Evolutionary conservation across 2,797 vertebrate genomes (phyloP).

Genomic region (Aplochiton taeniatus): DNA sequence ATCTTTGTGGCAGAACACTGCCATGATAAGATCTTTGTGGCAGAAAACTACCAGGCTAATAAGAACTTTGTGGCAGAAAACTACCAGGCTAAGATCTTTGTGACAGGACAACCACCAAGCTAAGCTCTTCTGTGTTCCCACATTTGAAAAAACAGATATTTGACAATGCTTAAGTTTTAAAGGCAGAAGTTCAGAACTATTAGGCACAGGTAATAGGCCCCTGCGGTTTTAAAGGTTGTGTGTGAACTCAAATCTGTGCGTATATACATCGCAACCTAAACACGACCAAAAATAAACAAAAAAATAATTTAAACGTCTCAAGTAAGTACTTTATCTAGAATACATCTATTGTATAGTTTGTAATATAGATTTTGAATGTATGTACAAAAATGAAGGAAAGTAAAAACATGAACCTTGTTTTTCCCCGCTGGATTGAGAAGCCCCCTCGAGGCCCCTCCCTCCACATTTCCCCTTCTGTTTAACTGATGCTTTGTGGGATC

Average conservation of each 20-base stretch:
- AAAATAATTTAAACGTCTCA: constrained; percentile 73
- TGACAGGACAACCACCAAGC: too few relatives aligned
- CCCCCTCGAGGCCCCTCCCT: constrained; percentile 68
- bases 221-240: constrained; percentile 73
- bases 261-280: constrained; percentile 68
- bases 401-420: constrained; percentile 42
- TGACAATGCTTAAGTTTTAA: too few relatives aligned
- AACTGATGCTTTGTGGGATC: constrained; percentile 67
- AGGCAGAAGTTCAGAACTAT: constrained; percentile 2
- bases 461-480: constrained; percentile 48
- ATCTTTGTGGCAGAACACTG: too few relatives aligned
- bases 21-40: too few relatives aligned
- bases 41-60: too few relatives aligned
- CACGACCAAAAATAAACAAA: constrained; percentile 34
- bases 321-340: constrained; percentile 70
- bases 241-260: constrained; percentile 60
- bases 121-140: too few relatives aligned
- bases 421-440: constrained; percentile 66
- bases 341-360: constrained; percentile 67
- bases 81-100: too few relatives aligned
- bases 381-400: constrained; percentile 73
- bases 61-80: too few relatives aligned
- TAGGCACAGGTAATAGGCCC: constrained; percentile 71
- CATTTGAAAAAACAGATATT: too few relatives aligned
- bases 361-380: constrained; percentile 73